A percentile compares a stretch with the other conserved stretches of the same genome.
phyloP scores from a whole-genome alignment of 2,888 invertebrate species.

The Cordylochernes scorpioides region DNA sequence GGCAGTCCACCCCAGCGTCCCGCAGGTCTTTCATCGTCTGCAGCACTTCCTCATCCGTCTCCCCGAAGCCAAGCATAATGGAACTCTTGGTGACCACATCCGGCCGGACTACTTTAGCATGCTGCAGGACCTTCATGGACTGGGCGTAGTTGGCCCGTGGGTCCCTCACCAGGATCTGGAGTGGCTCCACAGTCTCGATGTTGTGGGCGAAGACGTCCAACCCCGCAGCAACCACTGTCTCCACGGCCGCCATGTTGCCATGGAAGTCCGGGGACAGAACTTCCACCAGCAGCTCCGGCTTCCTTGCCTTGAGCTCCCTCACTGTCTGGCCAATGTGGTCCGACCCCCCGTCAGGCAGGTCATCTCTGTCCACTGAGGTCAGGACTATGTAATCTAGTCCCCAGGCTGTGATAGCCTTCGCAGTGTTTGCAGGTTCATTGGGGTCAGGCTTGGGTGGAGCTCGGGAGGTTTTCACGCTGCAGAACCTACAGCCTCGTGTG shows the following conservation, averaged over 20 bases:
- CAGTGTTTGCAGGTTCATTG: conserved; percentile 70
- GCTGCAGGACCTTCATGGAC: conserved; percentile 49
- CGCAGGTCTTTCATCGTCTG: conserved; percentile 66
- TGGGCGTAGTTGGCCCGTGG: conserved; percentile 71
- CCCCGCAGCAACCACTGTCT: conserved; percentile 45
- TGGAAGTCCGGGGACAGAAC: conserved; percentile 89
- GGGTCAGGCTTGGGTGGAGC: conserved; percentile 67
- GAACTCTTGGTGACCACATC: conserved; percentile 83
- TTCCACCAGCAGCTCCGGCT: conserved; percentile 64
- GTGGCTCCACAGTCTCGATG: conserved; percentile 74
- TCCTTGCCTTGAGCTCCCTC: conserved; percentile 51
- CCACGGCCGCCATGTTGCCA: conserved; percentile 45
- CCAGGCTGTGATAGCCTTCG: conserved; percentile 71
- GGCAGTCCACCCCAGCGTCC: conserved; percentile 57
- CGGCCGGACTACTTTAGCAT: conserved; percentile 51
- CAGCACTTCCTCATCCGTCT: conserved; percentile 57
- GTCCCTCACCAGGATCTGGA: conserved; percentile 77
- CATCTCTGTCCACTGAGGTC: conserved; percentile 92
- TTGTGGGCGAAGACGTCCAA: conserved; percentile 96
- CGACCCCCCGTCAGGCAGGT: conserved; percentile 77
- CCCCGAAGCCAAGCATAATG: conserved; percentile 84
- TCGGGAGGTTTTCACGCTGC: conserved; percentile 85
- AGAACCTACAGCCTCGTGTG: conserved; percentile 89
- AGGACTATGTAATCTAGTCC: conserved; percentile 87
- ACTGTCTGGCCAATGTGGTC: conserved; percentile 79